Percentiles rank a stretch among this genome's conserved stretches.
Evolutionary conservation across 2,797 vertebrate genomes (phyloP).

Genomic region (Macroramphosus scolopax): DNA sequence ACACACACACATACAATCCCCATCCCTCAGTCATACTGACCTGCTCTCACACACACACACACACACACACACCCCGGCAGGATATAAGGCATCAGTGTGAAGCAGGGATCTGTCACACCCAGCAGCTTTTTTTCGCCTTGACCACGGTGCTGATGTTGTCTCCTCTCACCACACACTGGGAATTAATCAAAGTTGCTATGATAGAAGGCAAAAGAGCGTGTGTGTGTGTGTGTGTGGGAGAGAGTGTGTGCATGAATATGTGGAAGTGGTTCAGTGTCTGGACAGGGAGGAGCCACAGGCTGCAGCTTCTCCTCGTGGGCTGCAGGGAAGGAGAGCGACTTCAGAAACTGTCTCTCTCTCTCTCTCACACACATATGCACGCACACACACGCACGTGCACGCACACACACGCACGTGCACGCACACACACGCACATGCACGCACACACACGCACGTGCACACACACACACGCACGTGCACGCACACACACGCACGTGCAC

Average conservation of each 20-base stretch:
- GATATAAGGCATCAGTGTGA: constrained; percentile 63
- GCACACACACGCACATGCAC: too few relatives aligned
- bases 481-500: too few relatives aligned
- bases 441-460: too few relatives aligned
- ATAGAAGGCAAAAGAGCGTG: constrained; percentile 44
- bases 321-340: constrained; percentile 47
- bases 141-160: constrained; percentile 65
- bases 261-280: constrained; percentile 64
- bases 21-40: constrained; percentile 37
- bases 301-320: constrained; percentile 66
- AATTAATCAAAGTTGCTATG: constrained; percentile 71
- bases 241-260: constrained; percentile 13
- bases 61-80: constrained; percentile 29
- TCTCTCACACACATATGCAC: neutral
- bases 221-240: constrained; percentile 18
- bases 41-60: constrained; percentile 13
- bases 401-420: constrained; percentile 5
- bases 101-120: constrained; percentile 71
- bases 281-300: constrained; percentile 73
- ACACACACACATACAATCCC: constrained; percentile 16
- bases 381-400: constrained; percentile 2
- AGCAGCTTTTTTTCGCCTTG: constrained; percentile 56
- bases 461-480: constrained; percentile 11
- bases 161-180: constrained; percentile 63
- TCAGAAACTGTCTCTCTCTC: constrained; percentile 21